Conservation (phyloP, 2,888 invertebrate species). For the Caenorhabditis panamensis region DNA sequence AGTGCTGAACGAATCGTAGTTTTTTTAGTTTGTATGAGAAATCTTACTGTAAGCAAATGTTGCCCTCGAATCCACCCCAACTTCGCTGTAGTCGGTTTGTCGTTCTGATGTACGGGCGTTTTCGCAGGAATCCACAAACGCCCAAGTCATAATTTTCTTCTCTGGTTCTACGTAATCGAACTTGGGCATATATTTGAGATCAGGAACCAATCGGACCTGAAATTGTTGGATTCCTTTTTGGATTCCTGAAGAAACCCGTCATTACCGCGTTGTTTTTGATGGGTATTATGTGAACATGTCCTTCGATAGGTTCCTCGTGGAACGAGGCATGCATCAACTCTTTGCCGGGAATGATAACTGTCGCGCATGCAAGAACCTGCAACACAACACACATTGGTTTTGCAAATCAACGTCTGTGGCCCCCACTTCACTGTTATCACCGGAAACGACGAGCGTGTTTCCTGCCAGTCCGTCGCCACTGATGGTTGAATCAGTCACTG, state of each 20-base stretch:
- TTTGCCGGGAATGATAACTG: slow-evolving; percentile 68
- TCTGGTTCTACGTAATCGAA: slow-evolving; percentile 64
- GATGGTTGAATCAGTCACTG: slow-evolving; percentile 65
- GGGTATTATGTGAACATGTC: slow-evolving; percentile 71
- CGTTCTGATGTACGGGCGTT: slow-evolving; percentile 37
- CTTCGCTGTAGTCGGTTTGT: slow-evolving; percentile 65
- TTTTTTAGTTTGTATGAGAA: not conserved
- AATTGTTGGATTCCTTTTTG: no score
- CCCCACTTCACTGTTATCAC: slow-evolving; percentile 60
- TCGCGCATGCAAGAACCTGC: slow-evolving; percentile 72
- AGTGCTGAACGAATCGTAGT: slow-evolving; percentile 35
- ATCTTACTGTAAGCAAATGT: slow-evolving; percentile 65
- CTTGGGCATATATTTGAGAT: slow-evolving; percentile 68
- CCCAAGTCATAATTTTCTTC: slow-evolving; percentile 70
- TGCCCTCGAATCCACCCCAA: slow-evolving; percentile 70
- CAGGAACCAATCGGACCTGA: slow-evolving; percentile 70
- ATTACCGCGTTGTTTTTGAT: slow-evolving; percentile 63
- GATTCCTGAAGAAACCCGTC: not conserved
- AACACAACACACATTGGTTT: slow-evolving; percentile 6
- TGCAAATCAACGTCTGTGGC: slow-evolving; percentile 18
- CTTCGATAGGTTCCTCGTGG: slow-evolving; percentile 71
- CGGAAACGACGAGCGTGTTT: slow-evolving; percentile 69
- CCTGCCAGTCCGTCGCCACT: slow-evolving; percentile 63
- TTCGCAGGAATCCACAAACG: slow-evolving; percentile 66
- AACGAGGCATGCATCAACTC: slow-evolving; percentile 68